These are phyloP conservation scores for Indicator maculatus DNA, from an alignment of 2,113 vertebrate species.

Conservation along the genomic window DNA sequence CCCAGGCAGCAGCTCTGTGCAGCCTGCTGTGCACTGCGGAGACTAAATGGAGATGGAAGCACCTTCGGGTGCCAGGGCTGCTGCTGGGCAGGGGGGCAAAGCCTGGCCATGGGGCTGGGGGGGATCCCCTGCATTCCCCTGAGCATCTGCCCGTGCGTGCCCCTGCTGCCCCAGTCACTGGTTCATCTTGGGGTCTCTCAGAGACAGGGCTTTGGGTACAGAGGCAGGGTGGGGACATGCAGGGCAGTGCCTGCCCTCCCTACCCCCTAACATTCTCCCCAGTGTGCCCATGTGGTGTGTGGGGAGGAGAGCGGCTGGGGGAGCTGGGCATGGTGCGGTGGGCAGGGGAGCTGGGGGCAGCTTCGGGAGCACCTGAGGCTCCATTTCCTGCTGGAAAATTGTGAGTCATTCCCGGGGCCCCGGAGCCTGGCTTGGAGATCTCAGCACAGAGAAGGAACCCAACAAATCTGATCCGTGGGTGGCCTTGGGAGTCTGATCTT, in stretches of 20 bases:
- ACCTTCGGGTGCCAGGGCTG: neutral
- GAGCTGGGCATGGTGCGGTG: no score
- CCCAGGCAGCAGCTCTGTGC: neutral
- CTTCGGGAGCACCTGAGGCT: neutral
- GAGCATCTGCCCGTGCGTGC: neutral
- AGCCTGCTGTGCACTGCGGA: neutral
- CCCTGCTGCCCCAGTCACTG: neutral
- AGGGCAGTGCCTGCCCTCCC: neutral
- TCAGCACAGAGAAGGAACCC: neutral
- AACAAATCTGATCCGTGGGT: neutral
- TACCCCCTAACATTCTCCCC: neutral
- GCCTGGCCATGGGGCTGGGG: neutral
- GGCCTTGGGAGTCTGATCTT: neutral
- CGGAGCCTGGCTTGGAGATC: neutral
- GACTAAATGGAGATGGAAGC: neutral
- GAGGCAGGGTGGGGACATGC: neutral
- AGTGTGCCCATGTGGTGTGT: neutral
- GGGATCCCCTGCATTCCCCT: neutral
- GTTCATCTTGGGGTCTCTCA: fast-evolving
- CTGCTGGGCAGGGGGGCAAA: neutral
- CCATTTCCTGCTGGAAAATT: neutral
- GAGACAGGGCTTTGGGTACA: neutral
- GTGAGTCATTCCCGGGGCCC: neutral
- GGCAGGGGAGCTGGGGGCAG: neutral
- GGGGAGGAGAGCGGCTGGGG: neutral